A percentile compares a stretch with the other conserved stretches of the same genome.
These are phyloP conservation scores for Dolichopus griseipennis DNA, from an alignment of 2,888 invertebrate species.

Conservation along the genomic window DNA sequence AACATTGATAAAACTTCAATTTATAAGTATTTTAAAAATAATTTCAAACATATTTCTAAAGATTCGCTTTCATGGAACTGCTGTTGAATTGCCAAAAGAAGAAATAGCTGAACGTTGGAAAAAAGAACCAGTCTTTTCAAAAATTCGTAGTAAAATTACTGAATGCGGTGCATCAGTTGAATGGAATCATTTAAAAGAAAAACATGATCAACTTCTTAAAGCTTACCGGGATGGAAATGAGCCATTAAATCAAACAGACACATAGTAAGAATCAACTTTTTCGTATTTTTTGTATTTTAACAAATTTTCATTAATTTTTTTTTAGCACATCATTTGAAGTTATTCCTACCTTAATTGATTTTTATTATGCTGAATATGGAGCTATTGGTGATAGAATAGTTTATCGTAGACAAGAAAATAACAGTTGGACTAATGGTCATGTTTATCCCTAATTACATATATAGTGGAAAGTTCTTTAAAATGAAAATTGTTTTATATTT, in stretches of 20 bases:
- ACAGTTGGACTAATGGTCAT: constrained; percentile 31
- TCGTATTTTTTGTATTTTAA: background rate
- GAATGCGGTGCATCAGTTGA: constrained; percentile 33
- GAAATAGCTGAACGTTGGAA: constrained; percentile 30
- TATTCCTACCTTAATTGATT: constrained; percentile 34
- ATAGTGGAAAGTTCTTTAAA: no score
- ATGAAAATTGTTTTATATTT: no score
- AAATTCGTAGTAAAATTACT: constrained; percentile 34
- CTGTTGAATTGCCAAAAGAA: constrained; percentile 28
- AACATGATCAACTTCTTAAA: constrained; percentile 28
- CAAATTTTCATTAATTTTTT: constrained; percentile 8
- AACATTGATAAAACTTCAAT: background rate
- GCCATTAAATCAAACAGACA: constrained; percentile 27
- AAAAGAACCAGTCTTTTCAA: constrained; percentile 29
- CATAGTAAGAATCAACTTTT: constrained; percentile 28
- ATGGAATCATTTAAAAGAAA: constrained; percentile 24
- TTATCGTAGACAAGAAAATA: constrained; percentile 26
- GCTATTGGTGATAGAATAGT: constrained; percentile 37
- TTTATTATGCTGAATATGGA: constrained; percentile 30
- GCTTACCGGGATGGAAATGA: constrained; percentile 23
- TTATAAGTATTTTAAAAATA: background rate
- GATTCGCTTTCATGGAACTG: constrained; percentile 30
- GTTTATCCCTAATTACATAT: constrained; percentile 22
- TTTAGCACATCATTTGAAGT: constrained; percentile 34
- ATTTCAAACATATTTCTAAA: constrained; percentile 7